These are phyloP conservation scores for Luidia sarsii DNA, from an alignment of 53 echinoderm and acorn worm genomes.

Conservation along the genomic window DNA sequence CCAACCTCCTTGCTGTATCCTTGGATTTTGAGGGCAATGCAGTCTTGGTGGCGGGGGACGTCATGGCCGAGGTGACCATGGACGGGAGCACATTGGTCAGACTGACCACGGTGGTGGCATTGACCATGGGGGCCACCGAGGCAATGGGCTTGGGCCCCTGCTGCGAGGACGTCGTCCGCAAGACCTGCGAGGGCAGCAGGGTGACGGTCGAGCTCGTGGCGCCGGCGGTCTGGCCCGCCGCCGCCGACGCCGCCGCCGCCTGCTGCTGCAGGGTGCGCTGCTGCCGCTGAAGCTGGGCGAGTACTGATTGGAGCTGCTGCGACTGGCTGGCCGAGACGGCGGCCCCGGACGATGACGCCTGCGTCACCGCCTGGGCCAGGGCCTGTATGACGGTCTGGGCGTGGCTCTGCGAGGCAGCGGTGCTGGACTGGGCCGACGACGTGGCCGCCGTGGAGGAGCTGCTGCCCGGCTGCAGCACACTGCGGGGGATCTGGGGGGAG, in stretches of 20 bases:
- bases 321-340: conserved; percentile 8
- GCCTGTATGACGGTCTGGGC: conserved; percentile 64
- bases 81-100: background rate
- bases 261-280: conserved; percentile 60
- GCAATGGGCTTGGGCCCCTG: conserved; percentile 23
- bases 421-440: conserved; percentile 5
- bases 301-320: conserved; percentile 56
- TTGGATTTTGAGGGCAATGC: conserved; percentile 25
- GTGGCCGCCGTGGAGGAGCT: background rate
- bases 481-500: conserved; percentile 43
- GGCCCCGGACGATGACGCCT: conserved; percentile 21
- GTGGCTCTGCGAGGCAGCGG: conserved; percentile 54
- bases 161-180: background rate
- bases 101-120: conserved; percentile 14
- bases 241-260: conserved; percentile 40
- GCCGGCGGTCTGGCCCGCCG: background rate
- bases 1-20: background rate
- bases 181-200: conserved; percentile 1
- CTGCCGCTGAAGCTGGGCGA: conserved; percentile 70
- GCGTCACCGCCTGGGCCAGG: conserved; percentile 69
- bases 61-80: conserved; percentile 1
- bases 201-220: background rate
- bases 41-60: background rate
- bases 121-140: conserved; percentile 44
- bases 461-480: conserved; percentile 17